Conservation (phyloP, 2,888 invertebrate species). For the Drosophila subquinaria region DNA sequence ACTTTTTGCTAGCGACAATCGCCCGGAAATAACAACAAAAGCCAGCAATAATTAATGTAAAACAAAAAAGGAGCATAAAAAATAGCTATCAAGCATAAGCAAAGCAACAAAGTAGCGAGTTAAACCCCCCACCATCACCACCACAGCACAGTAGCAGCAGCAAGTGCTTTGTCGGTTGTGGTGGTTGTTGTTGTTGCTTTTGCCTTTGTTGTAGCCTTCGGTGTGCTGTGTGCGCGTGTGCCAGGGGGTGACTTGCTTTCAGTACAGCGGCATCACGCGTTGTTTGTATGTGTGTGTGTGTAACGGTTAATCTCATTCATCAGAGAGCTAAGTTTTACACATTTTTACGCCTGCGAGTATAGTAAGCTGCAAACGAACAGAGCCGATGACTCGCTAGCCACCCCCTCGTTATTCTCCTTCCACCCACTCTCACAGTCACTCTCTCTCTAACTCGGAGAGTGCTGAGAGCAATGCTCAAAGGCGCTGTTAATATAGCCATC, state of each 20-base stretch:
- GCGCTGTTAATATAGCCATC: slow-evolving; percentile 66
- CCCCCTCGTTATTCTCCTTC: not conserved
- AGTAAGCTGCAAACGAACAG: slow-evolving; percentile 63
- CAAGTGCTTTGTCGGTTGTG: slow-evolving; percentile 70
- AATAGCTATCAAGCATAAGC: slow-evolving; percentile 34
- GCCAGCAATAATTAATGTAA: slow-evolving; percentile 3
- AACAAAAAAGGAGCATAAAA: slow-evolving; percentile 16
- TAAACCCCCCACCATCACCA: slow-evolving; percentile 20
- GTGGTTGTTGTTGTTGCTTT: slow-evolving; percentile 28
- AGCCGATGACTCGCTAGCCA: slow-evolving; percentile 41
- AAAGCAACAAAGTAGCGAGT: slow-evolving; percentile 60
- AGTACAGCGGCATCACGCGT: slow-evolving; percentile 37
- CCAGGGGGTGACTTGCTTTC: slow-evolving; percentile 68
- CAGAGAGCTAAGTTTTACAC: slow-evolving; percentile 79
- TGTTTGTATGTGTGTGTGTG: slow-evolving; percentile 40
- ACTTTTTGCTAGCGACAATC: slow-evolving; percentile 6
- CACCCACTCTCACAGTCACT: slow-evolving; percentile 5
- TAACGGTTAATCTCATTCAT: slow-evolving; percentile 82
- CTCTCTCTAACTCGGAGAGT: slow-evolving; percentile 19
- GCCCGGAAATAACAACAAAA: slow-evolving; percentile 6
- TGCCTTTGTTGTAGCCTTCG: slow-evolving; percentile 30
- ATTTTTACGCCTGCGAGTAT: slow-evolving; percentile 78
- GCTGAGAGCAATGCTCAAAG: slow-evolving; percentile 24
- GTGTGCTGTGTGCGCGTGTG: slow-evolving; percentile 45
- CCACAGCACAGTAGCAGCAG: slow-evolving; percentile 56